Evolutionary conservation across 2,888 invertebrate species (phyloP), one percentile per base, ranked within the genome.

Genomic region (Tridacna crocea): DNA sequence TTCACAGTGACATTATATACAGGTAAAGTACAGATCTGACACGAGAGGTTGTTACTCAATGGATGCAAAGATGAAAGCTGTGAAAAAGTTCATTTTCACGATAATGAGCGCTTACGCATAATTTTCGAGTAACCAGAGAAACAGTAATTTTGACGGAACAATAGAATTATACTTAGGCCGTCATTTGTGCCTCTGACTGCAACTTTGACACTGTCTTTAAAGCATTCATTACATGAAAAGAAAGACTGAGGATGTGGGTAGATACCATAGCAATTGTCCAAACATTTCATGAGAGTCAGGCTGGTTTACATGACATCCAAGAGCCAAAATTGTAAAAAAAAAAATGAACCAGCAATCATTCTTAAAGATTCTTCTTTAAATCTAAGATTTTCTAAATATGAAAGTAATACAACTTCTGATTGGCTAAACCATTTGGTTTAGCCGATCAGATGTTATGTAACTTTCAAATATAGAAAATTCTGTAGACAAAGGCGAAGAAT

Each of bases 31-130:
- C 19, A n/a, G 26, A 15, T 70, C 70, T 70, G 47, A 70, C 36
- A 22, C 26, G 51, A 51, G 15, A 46, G 15, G 26, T 51, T 47
- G n/a, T 66, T 51, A 11, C 24, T 70, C 51, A 70, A 70, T 51
- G 70, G 47, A 51, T 24, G 51, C 51, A 51, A n/a, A 48, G 70
- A 51, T 26, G 51, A 70, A 22, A n/a, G 51, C 51, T 26, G 70
- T 70, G 48, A 70, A 70, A 70, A 70, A 70, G 70, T 70, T 70
- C 48, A 51, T 70, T 51, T 70, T 51, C 70, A 70, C 70, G 70
- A 70, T 70, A 70, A 70, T 70, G 70, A 70, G 51, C 70, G 70
- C 70, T 70, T 70, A 70, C 70, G 22, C 22, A 70, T 70, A 48
- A 70, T 51, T 51, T 51, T 47, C 11, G 22, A 22, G 70, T 70